Conservation (phyloP, 2,797 vertebrate species). For the Oreonectes daqikongensis region DNA sequence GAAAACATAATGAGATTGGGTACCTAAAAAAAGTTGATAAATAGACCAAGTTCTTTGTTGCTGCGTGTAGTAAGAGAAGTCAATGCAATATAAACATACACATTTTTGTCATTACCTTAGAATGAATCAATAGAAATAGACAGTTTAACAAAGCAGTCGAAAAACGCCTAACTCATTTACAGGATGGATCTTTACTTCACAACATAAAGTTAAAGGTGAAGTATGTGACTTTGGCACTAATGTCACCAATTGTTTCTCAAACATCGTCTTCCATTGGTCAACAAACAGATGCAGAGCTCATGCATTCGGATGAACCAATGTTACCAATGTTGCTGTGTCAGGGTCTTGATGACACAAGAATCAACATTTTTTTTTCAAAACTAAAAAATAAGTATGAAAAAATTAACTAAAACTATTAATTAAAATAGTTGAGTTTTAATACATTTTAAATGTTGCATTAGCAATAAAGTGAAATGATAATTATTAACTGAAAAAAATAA, state of each 20-base stretch:
- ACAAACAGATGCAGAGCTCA: neutral
- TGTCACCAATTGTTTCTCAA: neutral
- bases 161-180: no score
- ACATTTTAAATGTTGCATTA: no score
- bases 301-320: no score
- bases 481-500: no score
- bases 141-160: neutral
- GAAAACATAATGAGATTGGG: neutral
- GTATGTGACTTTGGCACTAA: neutral
- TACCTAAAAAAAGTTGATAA: neutral
- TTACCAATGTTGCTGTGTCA: no score
- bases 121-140: neutral
- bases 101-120: neutral
- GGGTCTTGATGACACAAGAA: no score
- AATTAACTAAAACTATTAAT: no score
- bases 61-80: neutral
- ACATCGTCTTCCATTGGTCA: neutral
- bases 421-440: no score
- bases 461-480: no score
- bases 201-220: neutral
- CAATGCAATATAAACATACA: neutral
- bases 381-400: no score
- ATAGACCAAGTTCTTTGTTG: neutral
- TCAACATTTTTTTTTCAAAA: no score
- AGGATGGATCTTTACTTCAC: neutral